Percentiles rank a stretch among this genome's conserved stretches.
Conservation (phyloP, 2,888 invertebrate species). For the Ecliptopera silaceata region DNA sequence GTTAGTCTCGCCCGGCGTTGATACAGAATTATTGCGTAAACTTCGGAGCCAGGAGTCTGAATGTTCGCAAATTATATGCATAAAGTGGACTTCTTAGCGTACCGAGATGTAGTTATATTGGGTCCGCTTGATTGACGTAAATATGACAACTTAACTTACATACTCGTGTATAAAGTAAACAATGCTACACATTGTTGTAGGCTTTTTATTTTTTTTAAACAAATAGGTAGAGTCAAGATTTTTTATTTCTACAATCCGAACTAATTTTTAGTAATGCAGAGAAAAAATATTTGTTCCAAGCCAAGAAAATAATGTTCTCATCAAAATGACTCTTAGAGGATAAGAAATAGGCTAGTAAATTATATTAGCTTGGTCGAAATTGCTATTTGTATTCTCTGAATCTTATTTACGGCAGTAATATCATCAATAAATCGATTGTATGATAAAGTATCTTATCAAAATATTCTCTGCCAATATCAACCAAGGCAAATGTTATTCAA, state of each 20-base stretch:
- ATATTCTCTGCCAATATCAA: conserved; percentile 13
- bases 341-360: neutral
- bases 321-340: neutral
- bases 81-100: neutral
- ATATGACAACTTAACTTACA: too few species aligned
- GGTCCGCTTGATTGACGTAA: too few species aligned
- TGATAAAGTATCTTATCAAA: conserved; percentile 21
- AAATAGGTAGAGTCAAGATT: too few species aligned
- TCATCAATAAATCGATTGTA: conserved; percentile 26
- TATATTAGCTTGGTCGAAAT: conserved; percentile 1
- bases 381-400: conserved; percentile 4
- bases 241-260: too few species aligned
- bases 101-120: neutral
- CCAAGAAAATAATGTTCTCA: neutral
- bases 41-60: conserved; percentile 2
- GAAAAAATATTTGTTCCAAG: neutral
- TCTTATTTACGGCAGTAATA: conserved; percentile 10
- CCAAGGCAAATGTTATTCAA: conserved; percentile 14
- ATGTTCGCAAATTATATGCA: conserved; percentile 1
- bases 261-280: too few species aligned
- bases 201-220: neutral
- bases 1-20: conserved; percentile 20
- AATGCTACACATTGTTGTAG: too few species aligned
- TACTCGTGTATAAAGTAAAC: too few species aligned
- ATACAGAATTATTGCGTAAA: conserved; percentile 30